phyloP scores from a whole-genome alignment of 2,888 invertebrate species.

The Nemotelus nigrinus region DNA sequence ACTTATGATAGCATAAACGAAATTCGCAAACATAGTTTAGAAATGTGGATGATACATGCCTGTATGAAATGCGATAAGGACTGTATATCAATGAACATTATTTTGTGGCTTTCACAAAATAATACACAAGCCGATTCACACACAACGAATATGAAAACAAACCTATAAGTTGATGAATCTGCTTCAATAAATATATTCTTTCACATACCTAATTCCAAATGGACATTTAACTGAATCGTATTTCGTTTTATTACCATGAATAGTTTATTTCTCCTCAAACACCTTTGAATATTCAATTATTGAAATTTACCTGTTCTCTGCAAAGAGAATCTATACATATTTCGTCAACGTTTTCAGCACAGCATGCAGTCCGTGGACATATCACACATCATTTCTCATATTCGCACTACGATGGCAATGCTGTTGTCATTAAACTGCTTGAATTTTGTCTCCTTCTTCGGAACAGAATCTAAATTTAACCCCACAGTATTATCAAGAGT shows the following conservation, averaged over 20 bases:
- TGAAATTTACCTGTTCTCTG: constrained; percentile 30
- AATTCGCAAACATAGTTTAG: too few species aligned
- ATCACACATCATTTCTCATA: constrained; percentile 51
- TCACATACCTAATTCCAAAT: too few species aligned
- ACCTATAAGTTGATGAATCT: too few species aligned
- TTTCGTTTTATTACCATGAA: constrained; percentile 31
- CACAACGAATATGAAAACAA: too few species aligned
- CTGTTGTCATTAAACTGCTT: constrained; percentile 32
- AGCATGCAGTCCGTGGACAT: constrained; percentile 51
- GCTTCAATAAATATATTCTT: too few species aligned
- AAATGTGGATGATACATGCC: too few species aligned
- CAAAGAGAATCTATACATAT: constrained; percentile 37
- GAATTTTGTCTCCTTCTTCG: not conserved
- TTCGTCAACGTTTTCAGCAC: constrained; percentile 45
- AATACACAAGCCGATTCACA: too few species aligned
- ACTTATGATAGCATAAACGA: too few species aligned
- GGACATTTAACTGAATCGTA: constrained; percentile 9
- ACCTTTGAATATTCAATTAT: constrained; percentile 29
- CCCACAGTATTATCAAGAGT: not conserved
- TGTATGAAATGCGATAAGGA: too few species aligned
- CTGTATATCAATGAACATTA: too few species aligned
- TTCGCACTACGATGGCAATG: constrained; percentile 42
- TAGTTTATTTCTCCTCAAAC: constrained; percentile 9
- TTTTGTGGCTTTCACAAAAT: too few species aligned
- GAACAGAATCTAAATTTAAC: constrained; percentile 9